Evolutionary conservation across 2,113 vertebrate species (phyloP).

Genomic region (Gobiocypris rarus): DNA sequence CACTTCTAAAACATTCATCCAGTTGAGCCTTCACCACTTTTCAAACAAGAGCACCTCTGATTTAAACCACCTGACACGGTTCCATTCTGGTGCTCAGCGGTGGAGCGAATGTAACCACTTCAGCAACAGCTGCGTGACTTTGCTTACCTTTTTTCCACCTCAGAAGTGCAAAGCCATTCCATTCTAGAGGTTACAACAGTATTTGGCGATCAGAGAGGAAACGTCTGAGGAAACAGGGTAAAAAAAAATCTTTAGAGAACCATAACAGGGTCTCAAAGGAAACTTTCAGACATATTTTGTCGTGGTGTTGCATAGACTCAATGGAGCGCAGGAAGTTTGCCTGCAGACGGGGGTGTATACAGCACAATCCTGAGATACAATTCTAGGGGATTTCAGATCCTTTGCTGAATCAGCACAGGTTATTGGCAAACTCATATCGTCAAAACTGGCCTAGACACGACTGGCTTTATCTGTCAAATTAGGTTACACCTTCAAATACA

Average conservation of each 20-base stretch:
- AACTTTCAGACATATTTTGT: slow-evolving; percentile 20
- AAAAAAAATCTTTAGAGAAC: neutral
- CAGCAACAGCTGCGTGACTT: slow-evolving; percentile 3
- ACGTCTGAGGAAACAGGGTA: neutral
- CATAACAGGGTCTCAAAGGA: neutral
- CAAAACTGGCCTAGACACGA: slow-evolving; percentile 3
- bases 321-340: neutral
- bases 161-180: slow-evolving; percentile 27
- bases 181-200: slow-evolving; percentile 3
- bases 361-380: neutral
- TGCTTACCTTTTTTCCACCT: slow-evolving; percentile 40
- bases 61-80: slow-evolving; percentile 23
- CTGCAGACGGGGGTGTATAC: neutral
- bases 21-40: neutral
- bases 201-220: neutral
- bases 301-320: neutral
- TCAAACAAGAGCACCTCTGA: slow-evolving; percentile 36
- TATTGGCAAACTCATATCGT: neutral
- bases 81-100: slow-evolving; percentile 37
- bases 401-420: slow-evolving; percentile 16
- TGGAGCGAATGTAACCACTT: slow-evolving; percentile 28
- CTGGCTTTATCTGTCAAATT: neutral
- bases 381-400: neutral
- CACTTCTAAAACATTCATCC: slow-evolving; percentile 15
- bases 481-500: slow-evolving; percentile 5